Evolutionary conservation across 30 jellyfish, hydroid and myxozoan species (phyloP), one percentile per base, ranked within the genome.

Genomic region (Hydra vulgaris): DNA sequence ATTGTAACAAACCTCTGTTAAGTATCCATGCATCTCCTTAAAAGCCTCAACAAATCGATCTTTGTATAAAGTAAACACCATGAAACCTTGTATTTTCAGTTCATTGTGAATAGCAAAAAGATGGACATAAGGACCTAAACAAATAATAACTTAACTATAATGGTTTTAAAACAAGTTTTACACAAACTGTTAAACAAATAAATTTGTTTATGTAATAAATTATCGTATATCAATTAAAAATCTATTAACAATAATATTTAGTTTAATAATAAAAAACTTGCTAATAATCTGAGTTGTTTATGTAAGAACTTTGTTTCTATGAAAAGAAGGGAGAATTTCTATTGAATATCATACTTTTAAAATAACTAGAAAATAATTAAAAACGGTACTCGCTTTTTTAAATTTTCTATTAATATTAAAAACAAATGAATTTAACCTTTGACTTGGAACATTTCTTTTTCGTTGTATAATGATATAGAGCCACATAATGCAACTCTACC

Each of bases 401-500:
- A n/a, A n/a, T n/a, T n/a, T n/a, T n/a, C n/a, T n/a, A n/a, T n/a
- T n/a, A n/a, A n/a, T n/a, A n/a, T n/a, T n/a, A 22, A 18, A 76
- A 20, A 76, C 26, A 22, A 52, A 0, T 1, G 20, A 0, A 23
- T 54, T n/a, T 0, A 1, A 53, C 80, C 17, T 78, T 26, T 78
- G 21, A 1, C 3, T 5, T 8, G 82, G 15, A 8, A 0, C 83
- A 24, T 18, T 54, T 74, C 76, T 74, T 84, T 90, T 1, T 71
- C 69, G 55, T 89, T 89, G 80, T 84, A 83, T 18, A 75, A 74
- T 25, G 95, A 84, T 20, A 88, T 82, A 17, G 94, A 89, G 0
- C 96, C 96, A 53, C 94, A 88, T 17, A 88, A 26, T 16, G 96
- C 72, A 25, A 88, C 86, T n/a, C 96, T 73, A 15, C 84, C 96